A percentile compares a stretch with the other conserved stretches of the same genome.
Evolutionary conservation across 2,113 vertebrate genomes (phyloP).

Genomic region (Corvus hawaiiensis): DNA sequence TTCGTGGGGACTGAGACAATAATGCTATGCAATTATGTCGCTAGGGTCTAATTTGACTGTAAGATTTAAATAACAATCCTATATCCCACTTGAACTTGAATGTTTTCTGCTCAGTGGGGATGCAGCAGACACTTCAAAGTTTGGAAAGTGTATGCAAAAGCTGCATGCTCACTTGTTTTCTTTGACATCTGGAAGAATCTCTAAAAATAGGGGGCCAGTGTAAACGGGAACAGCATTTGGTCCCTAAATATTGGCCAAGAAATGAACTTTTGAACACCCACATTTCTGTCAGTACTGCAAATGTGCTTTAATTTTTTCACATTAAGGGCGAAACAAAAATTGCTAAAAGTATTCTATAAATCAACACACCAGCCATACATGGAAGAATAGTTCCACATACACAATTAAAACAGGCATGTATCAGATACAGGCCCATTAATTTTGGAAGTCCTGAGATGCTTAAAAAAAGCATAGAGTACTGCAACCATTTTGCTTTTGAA

Average conservation of each 20-base stretch:
- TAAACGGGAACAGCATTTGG: neutral
- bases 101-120: neutral
- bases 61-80: slow-evolving; percentile 20
- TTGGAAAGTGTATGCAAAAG: neutral
- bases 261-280: neutral
- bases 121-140: neutral
- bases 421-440: neutral
- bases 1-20: slow-evolving; percentile 31
- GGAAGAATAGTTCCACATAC: neutral
- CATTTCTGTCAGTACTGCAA: neutral
- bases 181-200: neutral
- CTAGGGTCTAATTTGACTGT: slow-evolving; percentile 33
- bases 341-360: neutral
- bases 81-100: slow-evolving; percentile 3
- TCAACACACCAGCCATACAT: neutral
- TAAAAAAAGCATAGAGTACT: neutral
- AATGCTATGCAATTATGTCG: neutral
- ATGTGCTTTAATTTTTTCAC: neutral
- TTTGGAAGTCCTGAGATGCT: neutral
- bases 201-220: neutral
- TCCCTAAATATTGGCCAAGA: neutral
- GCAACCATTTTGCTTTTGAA: neutral
- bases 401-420: neutral
- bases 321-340: neutral
- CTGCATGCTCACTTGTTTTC: neutral